Conservation (phyloP, 1,140 invertebrate species). For the Proales similis region DNA sequence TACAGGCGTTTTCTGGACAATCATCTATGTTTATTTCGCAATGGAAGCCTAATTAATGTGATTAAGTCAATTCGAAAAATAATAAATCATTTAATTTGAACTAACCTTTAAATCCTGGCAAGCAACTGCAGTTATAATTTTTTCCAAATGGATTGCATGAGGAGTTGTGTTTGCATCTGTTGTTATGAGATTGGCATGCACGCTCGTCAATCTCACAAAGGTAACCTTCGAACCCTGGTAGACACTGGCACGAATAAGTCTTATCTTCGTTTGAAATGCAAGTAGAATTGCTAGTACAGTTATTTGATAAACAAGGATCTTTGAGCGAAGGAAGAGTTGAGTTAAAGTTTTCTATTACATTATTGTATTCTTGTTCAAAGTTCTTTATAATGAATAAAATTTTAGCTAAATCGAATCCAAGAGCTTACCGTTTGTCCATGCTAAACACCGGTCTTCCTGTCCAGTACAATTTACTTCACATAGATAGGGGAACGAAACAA, state of each 20-base stretch:
- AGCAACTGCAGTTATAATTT: conserved; percentile 1
- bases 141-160: conserved; percentile 2
- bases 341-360: conserved; percentile 18
- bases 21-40: conserved; percentile 33
- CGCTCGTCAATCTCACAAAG: conserved; percentile 34
- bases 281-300: conserved; percentile 20
- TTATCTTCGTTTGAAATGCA: neutral
- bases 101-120: conserved; percentile 4
- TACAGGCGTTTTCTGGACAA: conserved; percentile 8
- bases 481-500: conserved; percentile 12
- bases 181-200: conserved; percentile 29
- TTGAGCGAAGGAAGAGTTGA: neutral
- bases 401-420: neutral
- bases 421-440: neutral
- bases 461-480: conserved; percentile 34
- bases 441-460: conserved; percentile 8
- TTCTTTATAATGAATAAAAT: neutral
- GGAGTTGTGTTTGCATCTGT: conserved; percentile 25
- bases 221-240: conserved; percentile 17
- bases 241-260: conserved; percentile 13
- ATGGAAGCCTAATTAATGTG: neutral
- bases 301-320: conserved; percentile 14
- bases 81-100: neutral
- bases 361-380: neutral
- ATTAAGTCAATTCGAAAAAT: neutral